Evolutionary conservation across 2,113 vertebrate species (phyloP).

Genomic region (Bubo blakistoni): DNA sequence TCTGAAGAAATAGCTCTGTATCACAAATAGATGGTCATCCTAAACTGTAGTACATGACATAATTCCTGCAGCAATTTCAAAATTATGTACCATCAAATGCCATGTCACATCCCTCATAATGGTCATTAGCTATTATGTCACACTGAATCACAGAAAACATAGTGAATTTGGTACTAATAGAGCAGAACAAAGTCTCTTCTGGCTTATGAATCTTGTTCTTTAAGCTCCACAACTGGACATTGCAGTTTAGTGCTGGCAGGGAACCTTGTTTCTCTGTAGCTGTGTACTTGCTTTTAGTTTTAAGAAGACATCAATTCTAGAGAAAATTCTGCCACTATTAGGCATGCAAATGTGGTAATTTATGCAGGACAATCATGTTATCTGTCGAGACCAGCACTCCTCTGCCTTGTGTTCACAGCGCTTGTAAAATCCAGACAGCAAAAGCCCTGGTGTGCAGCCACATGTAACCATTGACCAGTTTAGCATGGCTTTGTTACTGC

Average conservation of each 20-base stretch:
- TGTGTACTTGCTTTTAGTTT: background rate
- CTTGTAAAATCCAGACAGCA: background rate
- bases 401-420: background rate
- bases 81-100: conserved; percentile 1
- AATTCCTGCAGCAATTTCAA: conserved; percentile 13
- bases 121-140: conserved; percentile 28
- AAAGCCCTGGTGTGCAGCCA: background rate
- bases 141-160: background rate
- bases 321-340: background rate
- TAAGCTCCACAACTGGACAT: background rate
- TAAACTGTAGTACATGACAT: background rate
- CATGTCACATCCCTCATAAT: background rate
- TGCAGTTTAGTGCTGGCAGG: background rate
- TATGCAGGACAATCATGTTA: background rate
- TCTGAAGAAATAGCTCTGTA: background rate
- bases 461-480: background rate
- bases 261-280: background rate
- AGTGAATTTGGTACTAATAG: background rate
- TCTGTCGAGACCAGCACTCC: background rate
- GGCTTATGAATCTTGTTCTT: background rate
- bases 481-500: background rate
- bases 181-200: conserved; percentile 9
- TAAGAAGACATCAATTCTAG: background rate
- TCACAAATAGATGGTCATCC: background rate
- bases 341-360: background rate